These are phyloP conservation scores for Sesia bembeciformis DNA, from an alignment of 2,888 invertebrate species.

Conservation along the genomic window DNA sequence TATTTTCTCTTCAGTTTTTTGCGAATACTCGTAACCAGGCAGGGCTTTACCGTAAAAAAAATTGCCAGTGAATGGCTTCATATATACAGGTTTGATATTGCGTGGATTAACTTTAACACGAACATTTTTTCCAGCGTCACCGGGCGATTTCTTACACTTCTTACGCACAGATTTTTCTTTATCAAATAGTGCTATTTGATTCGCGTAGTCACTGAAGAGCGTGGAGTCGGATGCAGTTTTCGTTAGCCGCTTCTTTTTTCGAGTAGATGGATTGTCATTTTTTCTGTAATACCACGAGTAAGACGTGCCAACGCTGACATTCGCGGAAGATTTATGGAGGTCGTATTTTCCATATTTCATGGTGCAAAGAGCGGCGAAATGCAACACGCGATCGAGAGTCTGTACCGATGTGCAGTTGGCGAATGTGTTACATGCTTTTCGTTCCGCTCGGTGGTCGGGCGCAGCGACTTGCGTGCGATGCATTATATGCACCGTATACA, in stretches of 20 bases:
- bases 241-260: conserved; percentile 42
- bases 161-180: conserved; percentile 36
- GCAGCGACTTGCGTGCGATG: conserved; percentile 33
- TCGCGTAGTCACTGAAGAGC: conserved; percentile 67
- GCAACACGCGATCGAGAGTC: conserved; percentile 45
- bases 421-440: conserved; percentile 43
- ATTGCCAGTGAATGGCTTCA: conserved; percentile 64
- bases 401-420: conserved; percentile 41
- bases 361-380: conserved; percentile 35
- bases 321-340: conserved; percentile 62
- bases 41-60: conserved; percentile 64
- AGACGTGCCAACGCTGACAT: conserved; percentile 62
- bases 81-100: conserved; percentile 51
- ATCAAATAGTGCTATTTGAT: conserved; percentile 64
- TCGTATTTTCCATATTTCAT: conserved; percentile 73
- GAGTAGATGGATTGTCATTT: conserved; percentile 44
- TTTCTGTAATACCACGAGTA: conserved; percentile 70
- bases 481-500: conserved; percentile 40
- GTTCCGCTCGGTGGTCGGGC: conserved; percentile 46
- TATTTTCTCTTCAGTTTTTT: conserved; percentile 58
- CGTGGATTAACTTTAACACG: conserved; percentile 49
- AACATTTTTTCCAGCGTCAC: conserved; percentile 50
- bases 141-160: conserved; percentile 55
- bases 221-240: conserved; percentile 66
- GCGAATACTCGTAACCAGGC: conserved; percentile 47